A percentile compares a stretch with the other conserved stretches of the same genome.
Conservation (phyloP, 2,113 vertebrate species). For the Machaerirhynchus nigripectus region DNA sequence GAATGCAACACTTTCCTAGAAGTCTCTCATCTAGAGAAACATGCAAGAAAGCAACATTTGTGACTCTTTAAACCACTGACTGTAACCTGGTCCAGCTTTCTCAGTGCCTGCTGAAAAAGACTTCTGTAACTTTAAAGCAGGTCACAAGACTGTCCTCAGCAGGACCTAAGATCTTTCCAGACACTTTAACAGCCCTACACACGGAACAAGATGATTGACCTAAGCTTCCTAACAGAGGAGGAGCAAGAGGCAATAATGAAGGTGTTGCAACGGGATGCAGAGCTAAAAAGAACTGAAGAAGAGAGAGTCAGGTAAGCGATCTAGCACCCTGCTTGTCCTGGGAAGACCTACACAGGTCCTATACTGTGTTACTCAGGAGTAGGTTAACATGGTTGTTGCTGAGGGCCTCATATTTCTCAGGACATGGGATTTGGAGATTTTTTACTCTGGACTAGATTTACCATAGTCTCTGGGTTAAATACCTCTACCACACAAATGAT, state of each 20-base stretch:
- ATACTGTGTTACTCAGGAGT: not conserved
- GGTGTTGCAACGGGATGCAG: constrained; percentile 86
- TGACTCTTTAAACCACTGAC: not conserved
- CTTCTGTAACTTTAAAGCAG: not conserved
- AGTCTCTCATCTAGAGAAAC: not conserved
- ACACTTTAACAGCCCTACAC: not conserved
- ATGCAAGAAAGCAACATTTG: not conserved
- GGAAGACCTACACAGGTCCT: not conserved
- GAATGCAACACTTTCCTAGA: not conserved
- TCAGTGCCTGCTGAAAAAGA: not conserved
- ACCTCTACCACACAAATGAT: not conserved
- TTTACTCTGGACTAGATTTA: not conserved
- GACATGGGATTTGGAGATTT: not conserved
- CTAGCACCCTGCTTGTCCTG: not conserved
- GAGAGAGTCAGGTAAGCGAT: constrained; percentile 83
- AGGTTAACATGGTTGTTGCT: not conserved
- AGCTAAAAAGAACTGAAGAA: constrained; percentile 86
- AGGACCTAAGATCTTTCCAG: not conserved
- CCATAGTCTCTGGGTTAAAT: not conserved
- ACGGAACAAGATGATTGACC: constrained; percentile 85
- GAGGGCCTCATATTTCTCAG: not conserved
- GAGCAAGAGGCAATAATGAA: constrained; percentile 87
- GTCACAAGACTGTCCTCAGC: not conserved
- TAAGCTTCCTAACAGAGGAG: constrained; percentile 89
- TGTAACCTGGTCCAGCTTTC: not conserved